Base-by-base conservation (phyloP, 2,797 vertebrate genomes). In the Galaxias olidus region DNA sequence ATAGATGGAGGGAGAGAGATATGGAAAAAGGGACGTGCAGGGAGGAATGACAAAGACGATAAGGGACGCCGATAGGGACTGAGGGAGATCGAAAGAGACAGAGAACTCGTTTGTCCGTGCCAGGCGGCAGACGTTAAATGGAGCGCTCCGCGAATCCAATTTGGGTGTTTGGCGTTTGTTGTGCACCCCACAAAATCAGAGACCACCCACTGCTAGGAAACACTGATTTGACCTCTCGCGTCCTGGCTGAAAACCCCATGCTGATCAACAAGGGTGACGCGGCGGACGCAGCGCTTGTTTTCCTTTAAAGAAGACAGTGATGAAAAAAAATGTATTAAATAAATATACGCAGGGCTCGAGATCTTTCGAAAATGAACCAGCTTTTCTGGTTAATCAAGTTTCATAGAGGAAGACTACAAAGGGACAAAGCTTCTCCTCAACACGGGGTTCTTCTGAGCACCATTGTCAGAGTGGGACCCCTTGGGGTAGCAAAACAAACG, bases 381-480 rank as follows among this genome's bases (percentile, higher is more conserved):
- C 80, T 64, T 66, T 70, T 76, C 71, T 75, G 75, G 78, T 76
- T 83, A 74, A 63, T 83, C 62, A 61, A 84, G 67, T 77, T 59
- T 74, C 70, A 59, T 15, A 10, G 44, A 48, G 52, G 61, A n/a
- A 63, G 43, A 58, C 41, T 64, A 12, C 63, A 65, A 65, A 72
- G 71, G 74, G 73, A 74, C 71, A 70, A 67, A 76, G 58, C 68
- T 30, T 69, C 60, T 45, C 52, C 46, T 68, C 61, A 63, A 66
- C 62, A 47, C 7, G 42, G 60, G 54, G 61, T 70, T 58, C 71
- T 64, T 75, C 63, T 78, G 69, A 84, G 76, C 48, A 56, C 60
- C 72, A 70, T 59, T 61, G 74, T 80, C 30, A 43, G 76, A 83
- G 81, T 80, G 78, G 68, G 54, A 72, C 46, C 59, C 81, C 75